Base-by-base conservation (phyloP, 2,113 vertebrate genomes). In the Pseudorasbora parva region DNA sequence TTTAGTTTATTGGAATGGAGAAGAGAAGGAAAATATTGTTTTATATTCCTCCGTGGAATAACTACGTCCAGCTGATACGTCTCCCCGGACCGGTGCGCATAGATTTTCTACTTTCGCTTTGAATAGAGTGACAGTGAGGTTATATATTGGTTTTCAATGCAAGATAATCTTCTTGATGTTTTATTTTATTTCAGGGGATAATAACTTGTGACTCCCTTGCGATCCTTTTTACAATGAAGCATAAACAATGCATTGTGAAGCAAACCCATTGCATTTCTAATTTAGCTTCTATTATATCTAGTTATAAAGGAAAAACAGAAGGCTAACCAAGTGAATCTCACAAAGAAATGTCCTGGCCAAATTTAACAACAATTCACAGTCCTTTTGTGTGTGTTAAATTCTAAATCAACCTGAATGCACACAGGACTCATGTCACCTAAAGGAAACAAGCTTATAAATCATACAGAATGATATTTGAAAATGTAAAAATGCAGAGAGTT, bases 121-220 rank as follows among this genome's bases (percentile, higher is more conserved):
- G 25, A 78, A 78, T 25, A 33, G 11, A 59, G 30, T n/a, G 75
- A 60, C 75, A n/a, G 27, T 33, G 25, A 75, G 54, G 30, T 62
- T 14, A 43, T 78, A 9, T 78, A 78, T 78, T 60, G 15, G 33
- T 43, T 78, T 78, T 62, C 27, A 76, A 76, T 15, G 30, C 30
- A 64, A 64, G 41, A 47, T 47, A 62, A 62, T 30, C 54, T 12
- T 76, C 25, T 51, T 74, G 45, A 74, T 73, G 71, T 27, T 75
- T 54, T 75, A 33, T 51, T 54, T 75, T 8, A 54, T 69, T 69
- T 69, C 66, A n/a, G 66, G 33, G 33, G 41, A 37, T 69, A 74
- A 74, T 54, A 33, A 54, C 25, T 11, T 30, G 30, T 10, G 9
- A 54, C 45, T 54, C 17, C 25, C 14, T 15, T 54, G 25, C 8